Evolutionary conservation across 2,888 invertebrate genomes (phyloP).

Genomic region (Hoplodrina blanda): DNA sequence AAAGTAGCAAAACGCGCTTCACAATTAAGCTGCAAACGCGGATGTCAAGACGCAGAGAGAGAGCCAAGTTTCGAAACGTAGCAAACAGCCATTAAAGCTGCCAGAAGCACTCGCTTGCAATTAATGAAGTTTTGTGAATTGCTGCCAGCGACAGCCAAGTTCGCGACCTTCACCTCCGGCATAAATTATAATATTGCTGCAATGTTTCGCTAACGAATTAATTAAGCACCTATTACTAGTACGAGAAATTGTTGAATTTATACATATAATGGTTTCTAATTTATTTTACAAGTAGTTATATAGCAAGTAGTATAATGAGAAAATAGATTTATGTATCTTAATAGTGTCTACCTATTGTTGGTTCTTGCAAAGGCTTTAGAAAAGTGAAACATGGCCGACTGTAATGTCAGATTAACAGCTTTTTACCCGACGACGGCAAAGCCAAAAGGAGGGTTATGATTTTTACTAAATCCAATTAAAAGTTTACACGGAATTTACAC

Average conservation of each 20-base stretch:
- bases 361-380: not conserved
- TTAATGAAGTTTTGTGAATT: constrained; percentile 63
- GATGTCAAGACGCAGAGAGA: constrained; percentile 27
- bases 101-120: constrained; percentile 53
- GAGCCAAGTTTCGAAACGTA: constrained; percentile 46
- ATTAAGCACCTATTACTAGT: constrained; percentile 43
- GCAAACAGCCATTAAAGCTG: constrained; percentile 58
- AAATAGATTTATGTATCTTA: constrained; percentile 16
- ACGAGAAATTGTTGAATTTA: constrained; percentile 13
- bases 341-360: constrained; percentile 5
- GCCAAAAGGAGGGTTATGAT: too few relatives aligned
- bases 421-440: too few relatives aligned
- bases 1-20: constrained; percentile 14
- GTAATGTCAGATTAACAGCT: too few relatives aligned
- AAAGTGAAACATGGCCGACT: not conserved
- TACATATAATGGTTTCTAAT: constrained; percentile 26
- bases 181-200: constrained; percentile 36
- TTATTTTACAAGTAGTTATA: constrained; percentile 20
- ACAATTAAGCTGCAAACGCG: constrained; percentile 30
- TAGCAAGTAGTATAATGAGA: constrained; percentile 1
- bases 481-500: too few relatives aligned
- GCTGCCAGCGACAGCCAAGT: constrained; percentile 56
- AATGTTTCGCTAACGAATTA: constrained; percentile 50
- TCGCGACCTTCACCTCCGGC: constrained; percentile 56
- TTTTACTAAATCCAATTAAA: too few relatives aligned